phyloP scores from a whole-genome alignment of 2,797 vertebrate genomes.

The Sorex maritimensis region DNA sequence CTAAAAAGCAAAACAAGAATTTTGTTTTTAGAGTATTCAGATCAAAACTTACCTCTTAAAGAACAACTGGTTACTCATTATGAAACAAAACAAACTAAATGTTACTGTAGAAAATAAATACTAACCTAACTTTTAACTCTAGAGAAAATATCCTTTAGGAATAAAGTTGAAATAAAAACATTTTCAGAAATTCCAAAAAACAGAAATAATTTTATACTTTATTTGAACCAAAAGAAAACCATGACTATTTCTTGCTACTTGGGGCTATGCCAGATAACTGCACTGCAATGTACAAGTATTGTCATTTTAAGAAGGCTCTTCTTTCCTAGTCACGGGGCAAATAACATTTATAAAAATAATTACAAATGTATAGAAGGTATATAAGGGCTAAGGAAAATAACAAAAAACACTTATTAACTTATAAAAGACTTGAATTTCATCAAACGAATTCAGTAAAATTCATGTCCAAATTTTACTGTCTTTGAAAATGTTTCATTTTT shows the following conservation, averaged over 20 bases:
- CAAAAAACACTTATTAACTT: neutral
- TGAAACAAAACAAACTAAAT: slow-evolving; percentile 11
- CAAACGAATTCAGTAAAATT: slow-evolving; percentile 28
- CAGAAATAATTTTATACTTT: slow-evolving; percentile 2
- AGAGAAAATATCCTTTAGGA: slow-evolving; percentile 53
- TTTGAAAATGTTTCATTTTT: slow-evolving; percentile 20
- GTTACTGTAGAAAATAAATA: neutral
- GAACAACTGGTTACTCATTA: slow-evolving; percentile 6
- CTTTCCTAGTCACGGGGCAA: neutral
- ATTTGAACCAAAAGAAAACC: neutral
- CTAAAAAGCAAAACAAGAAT: neutral
- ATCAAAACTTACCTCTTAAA: slow-evolving; percentile 61
- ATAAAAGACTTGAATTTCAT: slow-evolving; percentile 37
- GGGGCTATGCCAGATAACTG: neutral
- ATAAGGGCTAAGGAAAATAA: slow-evolving; percentile 20
- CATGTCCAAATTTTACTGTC: neutral
- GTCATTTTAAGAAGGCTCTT: slow-evolving; percentile 25
- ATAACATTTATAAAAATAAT: neutral
- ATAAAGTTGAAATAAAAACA: slow-evolving; percentile 20
- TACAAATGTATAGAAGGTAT: neutral
- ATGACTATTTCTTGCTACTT: neutral
- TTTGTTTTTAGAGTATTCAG: neutral
- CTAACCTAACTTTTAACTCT: slow-evolving; percentile 2
- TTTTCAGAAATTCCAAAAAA: slow-evolving; percentile 3
- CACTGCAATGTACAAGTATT: neutral